Evolutionary conservation across 1,140 invertebrate genomes (phyloP).

Genomic region (Microplitis mediator): DNA sequence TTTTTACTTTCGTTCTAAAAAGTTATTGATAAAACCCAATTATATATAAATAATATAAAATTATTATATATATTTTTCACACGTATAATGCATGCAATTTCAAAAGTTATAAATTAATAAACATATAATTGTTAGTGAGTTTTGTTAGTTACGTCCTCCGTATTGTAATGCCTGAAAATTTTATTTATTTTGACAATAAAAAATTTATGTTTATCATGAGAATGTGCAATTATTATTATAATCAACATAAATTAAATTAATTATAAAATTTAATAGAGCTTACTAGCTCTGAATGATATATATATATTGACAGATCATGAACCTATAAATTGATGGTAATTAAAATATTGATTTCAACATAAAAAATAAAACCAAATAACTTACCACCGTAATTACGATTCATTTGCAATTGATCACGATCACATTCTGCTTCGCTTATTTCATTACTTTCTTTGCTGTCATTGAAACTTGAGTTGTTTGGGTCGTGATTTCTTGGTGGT

Average conservation of each 20-base stretch:
- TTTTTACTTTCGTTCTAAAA: background rate
- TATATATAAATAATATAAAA: background rate
- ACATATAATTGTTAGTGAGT: constrained; percentile 4
- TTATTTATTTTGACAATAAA: no score
- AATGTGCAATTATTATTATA: no score
- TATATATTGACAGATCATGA: background rate
- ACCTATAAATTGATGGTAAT: no score
- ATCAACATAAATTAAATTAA: background rate
- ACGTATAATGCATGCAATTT: background rate
- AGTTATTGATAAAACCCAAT: background rate
- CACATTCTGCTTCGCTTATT: constrained; percentile 91
- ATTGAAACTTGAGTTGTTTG: constrained; percentile 79
- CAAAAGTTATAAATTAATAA: background rate
- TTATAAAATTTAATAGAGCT: no score
- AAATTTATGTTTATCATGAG: no score
- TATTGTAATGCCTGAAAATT: background rate
- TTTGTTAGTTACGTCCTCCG: background rate
- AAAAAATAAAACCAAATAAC: constrained; percentile 45
- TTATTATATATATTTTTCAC: no score
- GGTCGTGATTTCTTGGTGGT: constrained; percentile 76
- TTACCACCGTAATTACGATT: constrained; percentile 77
- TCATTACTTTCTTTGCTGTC: constrained; percentile 92
- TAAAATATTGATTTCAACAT: no score
- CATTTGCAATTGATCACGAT: constrained; percentile 74
- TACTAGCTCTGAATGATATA: background rate